These are phyloP conservation scores for Chrysaora quinquecirrha DNA, from an alignment of 30 jellyfish, hydroid and myxozoan species.

Conservation along the genomic window DNA sequence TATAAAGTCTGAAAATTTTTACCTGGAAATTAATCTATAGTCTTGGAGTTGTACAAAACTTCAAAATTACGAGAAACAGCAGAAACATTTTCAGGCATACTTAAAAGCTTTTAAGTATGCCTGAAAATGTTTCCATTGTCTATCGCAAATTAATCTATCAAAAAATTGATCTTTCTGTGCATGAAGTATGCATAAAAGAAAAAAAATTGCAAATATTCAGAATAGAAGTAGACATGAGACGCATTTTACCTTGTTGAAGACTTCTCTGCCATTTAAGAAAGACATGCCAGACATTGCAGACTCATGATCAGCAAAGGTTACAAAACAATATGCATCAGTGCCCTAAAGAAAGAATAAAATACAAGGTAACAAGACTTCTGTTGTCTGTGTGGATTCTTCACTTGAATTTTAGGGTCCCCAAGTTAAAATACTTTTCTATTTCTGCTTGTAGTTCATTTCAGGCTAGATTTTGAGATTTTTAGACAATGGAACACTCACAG, in stretches of 20 bases:
- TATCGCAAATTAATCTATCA: no score
- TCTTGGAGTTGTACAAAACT: no score
- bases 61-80: no score
- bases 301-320: conserved; percentile 85
- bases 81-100: no score
- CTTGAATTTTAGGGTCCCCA: not conserved
- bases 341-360: conserved; percentile 49
- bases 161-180: no score
- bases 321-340: conserved; percentile 92
- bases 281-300: conserved; percentile 92
- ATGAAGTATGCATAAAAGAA: not conserved
- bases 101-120: no score
- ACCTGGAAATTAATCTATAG: no score
- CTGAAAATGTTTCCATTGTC: no score
- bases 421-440: not conserved
- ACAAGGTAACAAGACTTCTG: not conserved
- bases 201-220: not conserved
- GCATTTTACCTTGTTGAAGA: conserved; percentile 79
- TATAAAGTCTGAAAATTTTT: no score
- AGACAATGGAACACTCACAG: no score
- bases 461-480: not conserved
- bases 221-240: conserved; percentile 13
- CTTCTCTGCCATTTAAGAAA: conserved; percentile 92
- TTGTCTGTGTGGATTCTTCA: not conserved
- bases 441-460: not conserved